Base-by-base conservation (phyloP, 2,113 vertebrate genomes). In the Erinaceus europaeus region DNA sequence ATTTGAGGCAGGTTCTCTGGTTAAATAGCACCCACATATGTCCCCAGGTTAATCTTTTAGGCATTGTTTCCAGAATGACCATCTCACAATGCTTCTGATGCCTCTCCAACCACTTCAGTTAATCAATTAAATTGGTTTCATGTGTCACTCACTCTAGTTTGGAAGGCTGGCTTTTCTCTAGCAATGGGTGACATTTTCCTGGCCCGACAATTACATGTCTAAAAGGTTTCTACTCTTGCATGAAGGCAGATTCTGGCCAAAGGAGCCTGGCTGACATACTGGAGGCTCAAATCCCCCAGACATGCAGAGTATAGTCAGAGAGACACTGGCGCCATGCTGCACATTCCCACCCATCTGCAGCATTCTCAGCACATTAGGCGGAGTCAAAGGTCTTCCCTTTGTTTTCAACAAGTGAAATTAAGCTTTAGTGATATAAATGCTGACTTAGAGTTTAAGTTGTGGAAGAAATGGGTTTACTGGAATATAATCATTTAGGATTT, bases 161-260 rank as follows among this genome's bases (percentile, higher is more conserved):
- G 78, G 75, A 93, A 94, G 83, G 89, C 94, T 96, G 94, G 59
- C 61, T 94, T 92, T 94, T 80, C 67, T 96, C 93, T 94, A 85
- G 93, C 83, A 74, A 79, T 80, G 62, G 88, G 89, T 93, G 92
- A 95, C 94, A 94, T 92, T 95, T 96, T 95, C 92, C 95, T 96
- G 95, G 95, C 94, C 85, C 69, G 0, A 53, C 2, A 55, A 90
- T 91, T 71, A 90, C 92, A 95, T 95, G 93, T 92, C 79, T 87
- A 84, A 64, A 84, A 95, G 62, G 62, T 92, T 95, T 94, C 85
- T 83, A 44, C 81, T 93, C 87, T 96, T 92, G 79, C 91, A 94
- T 80, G 90, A 85, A 88, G 85, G 34, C 89, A 42, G 91, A 90
- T 80, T 82, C 91, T 93, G 67, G 91, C 93, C 95, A 95, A 80